These are phyloP conservation scores for Coenobita brevimanus DNA, from an alignment of 1,140 invertebrate species.

Conservation along the genomic window DNA sequence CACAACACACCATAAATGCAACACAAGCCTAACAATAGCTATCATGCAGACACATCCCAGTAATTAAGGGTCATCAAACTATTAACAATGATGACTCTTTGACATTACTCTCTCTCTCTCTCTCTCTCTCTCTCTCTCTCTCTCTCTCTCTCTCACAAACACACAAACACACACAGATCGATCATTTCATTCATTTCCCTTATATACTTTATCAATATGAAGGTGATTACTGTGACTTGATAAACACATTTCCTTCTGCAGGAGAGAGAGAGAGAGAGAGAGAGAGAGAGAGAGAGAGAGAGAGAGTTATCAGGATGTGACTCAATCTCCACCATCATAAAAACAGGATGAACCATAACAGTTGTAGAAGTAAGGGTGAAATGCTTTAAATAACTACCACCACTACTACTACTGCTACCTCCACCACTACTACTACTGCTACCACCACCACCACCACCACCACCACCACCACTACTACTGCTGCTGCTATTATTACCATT, in stretches of 20 bases:
- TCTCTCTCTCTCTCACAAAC: not conserved
- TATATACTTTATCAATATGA: not conserved
- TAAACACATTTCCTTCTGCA: not conserved
- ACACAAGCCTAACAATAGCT: no score
- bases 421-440: no score
- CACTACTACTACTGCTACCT: no score
- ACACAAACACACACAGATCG: no score
- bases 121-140: constrained; percentile 1
- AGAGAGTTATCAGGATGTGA: not conserved
- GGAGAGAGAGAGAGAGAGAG: not conserved
- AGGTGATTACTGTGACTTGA: not conserved
- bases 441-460: no score
- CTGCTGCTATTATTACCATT: no score
- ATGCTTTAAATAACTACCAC: no score
- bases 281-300: constrained; percentile 1
- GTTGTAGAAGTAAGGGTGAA: not conserved
- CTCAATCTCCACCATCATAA: not conserved
- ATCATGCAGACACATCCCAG: no score
- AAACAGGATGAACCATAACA: not conserved
- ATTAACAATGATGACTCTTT: no score
- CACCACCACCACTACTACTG: no score
- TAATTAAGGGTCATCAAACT: no score
- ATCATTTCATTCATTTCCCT: not conserved
- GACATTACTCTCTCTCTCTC: not conserved
- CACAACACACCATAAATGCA: no score